Conservation (phyloP, 1,140 invertebrate genomes). For the Panagrolaimus sp. region DNA sequence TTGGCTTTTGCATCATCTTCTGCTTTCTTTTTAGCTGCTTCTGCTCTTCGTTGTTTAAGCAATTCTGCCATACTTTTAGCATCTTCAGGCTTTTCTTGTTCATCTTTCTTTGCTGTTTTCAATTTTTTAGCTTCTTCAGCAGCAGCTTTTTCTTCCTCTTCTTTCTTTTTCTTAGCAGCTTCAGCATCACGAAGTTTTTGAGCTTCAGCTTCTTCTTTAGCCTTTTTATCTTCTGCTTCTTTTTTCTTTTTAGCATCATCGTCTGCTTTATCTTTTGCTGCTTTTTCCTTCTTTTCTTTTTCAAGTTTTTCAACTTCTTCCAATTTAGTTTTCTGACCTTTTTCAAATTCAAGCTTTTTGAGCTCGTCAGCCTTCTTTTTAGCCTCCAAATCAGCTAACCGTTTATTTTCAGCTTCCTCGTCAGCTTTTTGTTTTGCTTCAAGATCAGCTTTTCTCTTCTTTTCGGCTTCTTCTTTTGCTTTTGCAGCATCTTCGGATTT, state of each 20-base stretch:
- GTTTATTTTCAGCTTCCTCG: conserved; percentile 8
- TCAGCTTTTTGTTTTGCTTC: background rate
- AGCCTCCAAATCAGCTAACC: background rate
- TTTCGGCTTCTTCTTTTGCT: background rate
- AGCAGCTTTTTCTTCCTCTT: conserved; percentile 13
- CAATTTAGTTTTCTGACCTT: background rate
- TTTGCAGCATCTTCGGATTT: background rate
- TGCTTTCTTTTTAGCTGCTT: conserved; percentile 4
- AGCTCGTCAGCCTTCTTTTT: conserved; percentile 4
- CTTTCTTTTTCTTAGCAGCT: conserved; percentile 14
- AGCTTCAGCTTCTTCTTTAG: background rate
- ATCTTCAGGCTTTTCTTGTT: conserved; percentile 1
- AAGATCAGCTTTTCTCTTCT: background rate
- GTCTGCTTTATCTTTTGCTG: background rate
- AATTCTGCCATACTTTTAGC: background rate
- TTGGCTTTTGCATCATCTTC: background rate
- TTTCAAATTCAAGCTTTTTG: background rate
- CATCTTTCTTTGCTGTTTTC: conserved; percentile 6
- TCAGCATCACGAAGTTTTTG: conserved; percentile 10
- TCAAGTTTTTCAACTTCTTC: conserved; percentile 5
- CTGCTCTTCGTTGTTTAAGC: background rate
- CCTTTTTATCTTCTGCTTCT: background rate
- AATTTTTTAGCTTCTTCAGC: conserved; percentile 16
- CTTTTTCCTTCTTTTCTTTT: background rate
- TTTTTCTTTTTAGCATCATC: background rate